Evolutionary conservation across 2,888 invertebrate species (phyloP), one percentile per base, ranked within the genome.

Genomic region (Himalopsyche kuldschensis): DNA sequence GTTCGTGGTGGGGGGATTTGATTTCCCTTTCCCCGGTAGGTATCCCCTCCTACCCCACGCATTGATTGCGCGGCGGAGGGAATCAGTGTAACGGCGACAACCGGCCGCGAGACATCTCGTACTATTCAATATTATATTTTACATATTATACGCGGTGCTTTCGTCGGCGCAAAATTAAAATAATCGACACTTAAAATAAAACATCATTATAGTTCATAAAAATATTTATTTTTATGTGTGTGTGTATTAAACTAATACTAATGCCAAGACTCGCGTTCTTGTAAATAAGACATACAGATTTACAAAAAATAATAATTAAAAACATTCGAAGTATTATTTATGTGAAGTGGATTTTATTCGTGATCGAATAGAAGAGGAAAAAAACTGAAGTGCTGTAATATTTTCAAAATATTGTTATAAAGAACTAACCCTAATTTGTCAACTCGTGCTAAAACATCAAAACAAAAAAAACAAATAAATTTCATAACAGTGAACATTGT

Each of bases 21-120:
- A 30, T 32, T 30, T 48, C 75, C 75, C 80, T 41, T 76, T 48
- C 83, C 85, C 84, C 84, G 80, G 84, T 17, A 75, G 75, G 75
- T 75, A 69, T 84, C 84, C 84, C 86, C 85, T 86, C 85, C 87
- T 87, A 84, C 87, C 87, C 87, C 86, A 83, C 87, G 41, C 83
- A 80, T 75, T 79, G 80, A 79, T 82, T 88, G 89, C 87, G 89
- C 89, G 89, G 88, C 88, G 87, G 87, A 88, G 87, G 89, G 89
- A 88, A 80, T 76, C 82, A 84, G 84, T 84, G 78, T 78, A 27
- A 78, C 32, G 84, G 82, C 84, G 84, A 82, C 80, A 47, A 46
- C 79, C 84, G 84, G 84, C 82, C 55, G 63, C 47, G 35, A 46
- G 78, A 84, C 84, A 82, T 78, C 82, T 75, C 78, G 84, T 78